Percentiles rank a stretch among this genome's conserved stretches.
Conservation (phyloP, 2,113 vertebrate species). For the Peromyscus leucopus region DNA sequence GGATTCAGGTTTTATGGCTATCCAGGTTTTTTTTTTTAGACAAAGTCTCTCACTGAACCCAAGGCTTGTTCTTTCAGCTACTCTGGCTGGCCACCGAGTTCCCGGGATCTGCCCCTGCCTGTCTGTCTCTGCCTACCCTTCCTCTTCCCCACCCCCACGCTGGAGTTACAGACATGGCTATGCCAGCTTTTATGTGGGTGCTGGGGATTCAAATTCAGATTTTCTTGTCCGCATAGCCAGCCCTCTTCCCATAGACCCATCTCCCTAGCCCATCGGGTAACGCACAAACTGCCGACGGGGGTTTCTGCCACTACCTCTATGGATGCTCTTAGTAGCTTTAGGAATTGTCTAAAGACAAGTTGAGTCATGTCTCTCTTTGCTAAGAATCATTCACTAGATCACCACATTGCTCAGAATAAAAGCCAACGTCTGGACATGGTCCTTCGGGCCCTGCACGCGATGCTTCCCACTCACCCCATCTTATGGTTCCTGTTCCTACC, state of each 20-base stretch:
- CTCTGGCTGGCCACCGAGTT: background rate
- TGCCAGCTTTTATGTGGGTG: background rate
- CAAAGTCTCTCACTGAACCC: background rate
- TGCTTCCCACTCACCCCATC: rapidly evolving
- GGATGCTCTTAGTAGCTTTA: slow-evolving; percentile 13
- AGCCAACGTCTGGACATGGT: background rate
- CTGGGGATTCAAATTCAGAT: background rate
- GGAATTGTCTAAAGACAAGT: background rate
- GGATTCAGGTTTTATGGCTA: background rate
- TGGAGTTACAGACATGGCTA: background rate
- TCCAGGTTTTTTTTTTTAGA: background rate
- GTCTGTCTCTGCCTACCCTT: background rate
- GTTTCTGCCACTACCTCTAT: background rate
- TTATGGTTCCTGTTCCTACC: background rate
- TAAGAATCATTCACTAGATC: background rate
- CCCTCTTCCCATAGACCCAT: background rate
- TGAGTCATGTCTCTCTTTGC: background rate
- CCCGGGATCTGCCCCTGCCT: background rate
- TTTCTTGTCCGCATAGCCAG: background rate
- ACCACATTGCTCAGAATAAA: background rate
- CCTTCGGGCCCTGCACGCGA: background rate
- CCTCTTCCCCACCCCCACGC: background rate
- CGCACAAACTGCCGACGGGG: background rate
- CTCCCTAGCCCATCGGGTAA: background rate
- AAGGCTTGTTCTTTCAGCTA: background rate